Percentiles rank a stretch among this genome's conserved stretches.
These are phyloP conservation scores for Ceyx margarethae DNA, from an alignment of 2,113 vertebrate genomes.

Conservation along the genomic window DNA sequence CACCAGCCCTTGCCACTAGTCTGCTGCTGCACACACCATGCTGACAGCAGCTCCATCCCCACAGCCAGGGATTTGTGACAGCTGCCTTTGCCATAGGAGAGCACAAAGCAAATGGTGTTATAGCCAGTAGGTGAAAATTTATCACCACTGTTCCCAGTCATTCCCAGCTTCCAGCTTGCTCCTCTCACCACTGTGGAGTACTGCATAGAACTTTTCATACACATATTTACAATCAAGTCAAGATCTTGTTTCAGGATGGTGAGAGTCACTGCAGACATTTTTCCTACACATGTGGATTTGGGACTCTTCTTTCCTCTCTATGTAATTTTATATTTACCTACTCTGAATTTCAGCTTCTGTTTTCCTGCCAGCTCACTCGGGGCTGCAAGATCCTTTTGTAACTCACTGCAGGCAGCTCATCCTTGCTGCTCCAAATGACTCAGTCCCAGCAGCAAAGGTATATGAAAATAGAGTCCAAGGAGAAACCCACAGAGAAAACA, in stretches of 20 bases:
- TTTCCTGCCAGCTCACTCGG: background rate
- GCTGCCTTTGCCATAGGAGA: background rate
- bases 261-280: background rate
- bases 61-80: background rate
- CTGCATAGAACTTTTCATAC: background rate
- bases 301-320: background rate
- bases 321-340: background rate
- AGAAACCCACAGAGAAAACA: background rate
- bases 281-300: background rate
- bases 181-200: background rate
- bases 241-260: background rate
- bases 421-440: background rate
- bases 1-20: background rate
- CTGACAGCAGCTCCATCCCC: background rate
- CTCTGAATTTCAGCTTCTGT: background rate
- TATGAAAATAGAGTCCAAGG: accelerated
- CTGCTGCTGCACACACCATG: accelerated
- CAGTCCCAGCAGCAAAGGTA: background rate
- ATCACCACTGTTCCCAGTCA: background rate
- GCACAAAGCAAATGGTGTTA: background rate
- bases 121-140: background rate
- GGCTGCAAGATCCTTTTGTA: background rate
- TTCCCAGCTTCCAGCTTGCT: background rate
- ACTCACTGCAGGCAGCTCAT: background rate
- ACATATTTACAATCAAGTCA: background rate